Base-by-base conservation (phyloP, 2,888 invertebrate species). In the Drosophila kokeensis region DNA sequence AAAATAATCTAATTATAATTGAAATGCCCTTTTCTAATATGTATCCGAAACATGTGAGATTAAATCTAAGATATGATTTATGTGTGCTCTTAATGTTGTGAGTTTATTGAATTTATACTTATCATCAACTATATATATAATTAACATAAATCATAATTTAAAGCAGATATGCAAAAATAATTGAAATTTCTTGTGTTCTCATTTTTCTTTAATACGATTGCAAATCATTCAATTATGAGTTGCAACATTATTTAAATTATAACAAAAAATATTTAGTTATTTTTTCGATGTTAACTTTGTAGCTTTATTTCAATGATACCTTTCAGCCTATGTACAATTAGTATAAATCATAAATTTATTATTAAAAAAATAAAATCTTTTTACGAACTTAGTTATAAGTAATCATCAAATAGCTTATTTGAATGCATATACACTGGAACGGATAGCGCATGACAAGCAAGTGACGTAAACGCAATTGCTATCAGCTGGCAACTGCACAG, bases 391-490 rank as follows among this genome's bases (percentile, higher is more conserved):
- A 15, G 30, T 21, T n/a, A n/a, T 1, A 30, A 7, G 13, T 13
- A 30, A 32, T 2, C 8, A 24, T 21, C 36, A 13, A 36, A 24
- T 8, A 3, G 11, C 15, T 8, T 4, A 24, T 13, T 8, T 36
- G 2, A 38, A 6, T 40, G 10, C 18, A n/a, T 32, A 55, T 59
- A 48, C 63, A 50, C 57, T n/a, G 21, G 38, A 27, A 18, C 18
- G 49, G 13, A 5, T 27, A 76, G 72, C 10, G 72, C 21, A 65
- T 54, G 52, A 38, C 52, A 52, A 54, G 68, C 53, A 76, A 69
- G 73, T 83, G 84, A 70, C 73, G 70, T 81, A 69, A 78, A 62
- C 64, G 69, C 73, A 70, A 73, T 77, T 60, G 65, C 69, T 62
- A 68, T 54, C 79, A 82, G 79, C 77, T 71, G 71, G 79, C 81